These are phyloP conservation scores for Aphidius colemani DNA, from an alignment of 2,888 invertebrate species.

Conservation along the genomic window DNA sequence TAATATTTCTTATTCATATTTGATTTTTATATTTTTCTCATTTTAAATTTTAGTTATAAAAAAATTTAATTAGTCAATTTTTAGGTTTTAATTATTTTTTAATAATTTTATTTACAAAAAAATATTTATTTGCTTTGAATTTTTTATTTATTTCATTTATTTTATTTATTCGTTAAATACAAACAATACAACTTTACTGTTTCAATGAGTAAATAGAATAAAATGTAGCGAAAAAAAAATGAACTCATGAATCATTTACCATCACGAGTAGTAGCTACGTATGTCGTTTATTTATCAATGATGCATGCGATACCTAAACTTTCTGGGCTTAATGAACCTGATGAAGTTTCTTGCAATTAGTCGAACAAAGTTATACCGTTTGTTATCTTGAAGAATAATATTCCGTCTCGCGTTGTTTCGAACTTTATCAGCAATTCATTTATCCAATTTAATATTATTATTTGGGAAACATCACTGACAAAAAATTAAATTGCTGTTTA, in stretches of 20 bases:
- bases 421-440: too few relatives aligned
- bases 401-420: too few relatives aligned
- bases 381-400: slow-evolving; percentile 17
- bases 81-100: too few relatives aligned
- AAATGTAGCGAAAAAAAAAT: not conserved
- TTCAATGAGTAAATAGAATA: not conserved
- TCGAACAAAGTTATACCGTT: slow-evolving; percentile 20
- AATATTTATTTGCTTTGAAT: not conserved
- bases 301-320: slow-evolving; percentile 7
- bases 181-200: not conserved
- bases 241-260: slow-evolving; percentile 19
- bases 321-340: slow-evolving; percentile 19
- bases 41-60: too few relatives aligned
- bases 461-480: too few relatives aligned
- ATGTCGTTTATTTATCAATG: slow-evolving; percentile 15
- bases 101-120: not conserved
- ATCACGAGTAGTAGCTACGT: slow-evolving; percentile 16
- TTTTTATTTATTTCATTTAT: not conserved
- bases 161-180: not conserved
- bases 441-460: too few relatives aligned
- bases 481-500: too few relatives aligned
- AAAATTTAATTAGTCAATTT: too few relatives aligned
- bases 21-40: too few relatives aligned
- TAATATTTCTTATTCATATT: too few relatives aligned
- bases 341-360: slow-evolving; percentile 23